These are phyloP conservation scores for Stenurella melanura DNA, from an alignment of 2,888 invertebrate genomes.

Conservation along the genomic window DNA sequence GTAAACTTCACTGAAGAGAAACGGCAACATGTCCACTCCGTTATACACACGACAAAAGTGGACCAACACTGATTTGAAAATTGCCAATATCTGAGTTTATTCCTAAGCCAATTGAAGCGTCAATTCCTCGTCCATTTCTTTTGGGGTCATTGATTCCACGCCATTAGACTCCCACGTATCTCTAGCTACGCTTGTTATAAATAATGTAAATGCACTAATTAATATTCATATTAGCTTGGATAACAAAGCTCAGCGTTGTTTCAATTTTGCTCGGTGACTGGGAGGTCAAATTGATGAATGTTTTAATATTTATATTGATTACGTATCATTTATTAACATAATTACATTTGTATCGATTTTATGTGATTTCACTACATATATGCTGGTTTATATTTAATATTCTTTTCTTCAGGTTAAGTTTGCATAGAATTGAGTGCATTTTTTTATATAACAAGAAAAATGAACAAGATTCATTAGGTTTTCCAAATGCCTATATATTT, in stretches of 20 bases:
- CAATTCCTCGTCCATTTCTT: background rate
- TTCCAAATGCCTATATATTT: too few species aligned
- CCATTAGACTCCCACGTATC: background rate
- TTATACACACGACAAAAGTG: background rate
- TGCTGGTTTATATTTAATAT: too few species aligned
- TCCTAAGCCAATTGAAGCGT: background rate
- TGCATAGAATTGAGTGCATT: too few species aligned
- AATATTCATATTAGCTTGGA: background rate
- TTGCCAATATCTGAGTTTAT: too few species aligned
- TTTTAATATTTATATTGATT: background rate
- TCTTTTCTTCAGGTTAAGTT: too few species aligned
- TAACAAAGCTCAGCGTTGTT: background rate
- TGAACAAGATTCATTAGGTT: too few species aligned
- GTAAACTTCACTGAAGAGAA: too few species aligned
- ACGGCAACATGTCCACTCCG: too few species aligned
- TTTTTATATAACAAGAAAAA: too few species aligned
- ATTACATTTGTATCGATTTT: background rate
- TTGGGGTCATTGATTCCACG: background rate
- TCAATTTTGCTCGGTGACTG: background rate
- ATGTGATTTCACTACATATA: too few species aligned
- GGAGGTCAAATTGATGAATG: background rate
- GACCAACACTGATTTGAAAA: background rate
- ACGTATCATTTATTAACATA: background rate
- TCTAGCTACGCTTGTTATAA: background rate
- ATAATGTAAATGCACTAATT: background rate